Conservation (phyloP, 2,888 invertebrate genomes). For the Girardia tigrina region DNA sequence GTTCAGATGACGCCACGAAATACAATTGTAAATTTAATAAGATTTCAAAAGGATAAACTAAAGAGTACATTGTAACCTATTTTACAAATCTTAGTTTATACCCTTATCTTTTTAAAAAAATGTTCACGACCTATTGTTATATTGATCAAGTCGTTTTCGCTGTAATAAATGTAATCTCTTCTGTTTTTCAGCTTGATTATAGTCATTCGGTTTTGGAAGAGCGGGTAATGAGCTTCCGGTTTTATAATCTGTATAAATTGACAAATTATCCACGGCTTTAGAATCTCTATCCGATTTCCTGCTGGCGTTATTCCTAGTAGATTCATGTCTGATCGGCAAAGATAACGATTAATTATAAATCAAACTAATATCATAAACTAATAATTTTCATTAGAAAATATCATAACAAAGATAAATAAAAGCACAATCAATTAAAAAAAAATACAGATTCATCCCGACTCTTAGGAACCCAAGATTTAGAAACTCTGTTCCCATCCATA, state of each 20-base stretch:
- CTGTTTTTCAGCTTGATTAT: not conserved
- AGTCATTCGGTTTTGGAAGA: not conserved
- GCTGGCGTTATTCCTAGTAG: not conserved
- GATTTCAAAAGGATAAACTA: not conserved
- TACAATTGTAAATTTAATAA: not conserved
- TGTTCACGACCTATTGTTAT: not conserved
- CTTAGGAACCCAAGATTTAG: too few relatives aligned
- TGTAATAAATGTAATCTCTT: not conserved
- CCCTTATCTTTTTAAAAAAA: not conserved
- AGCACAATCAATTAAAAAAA: too few relatives aligned
- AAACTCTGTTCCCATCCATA: too few relatives aligned
- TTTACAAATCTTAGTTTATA: constrained; percentile 6
- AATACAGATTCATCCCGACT: too few relatives aligned
- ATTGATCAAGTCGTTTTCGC: not conserved
- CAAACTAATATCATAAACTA: too few relatives aligned
- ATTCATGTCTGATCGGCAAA: not conserved
- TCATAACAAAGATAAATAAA: too few relatives aligned
- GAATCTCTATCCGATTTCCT: not conserved
- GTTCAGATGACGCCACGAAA: too few relatives aligned
- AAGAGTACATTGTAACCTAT: constrained; percentile 15
- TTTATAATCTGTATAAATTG: not conserved
- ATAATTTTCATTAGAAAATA: too few relatives aligned
- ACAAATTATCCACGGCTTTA: not conserved
- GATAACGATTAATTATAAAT: too few relatives aligned
- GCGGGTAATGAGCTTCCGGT: not conserved